phyloP scores from a whole-genome alignment of 2,113 vertebrate genomes.

The Triplophysa dalaica region DNA sequence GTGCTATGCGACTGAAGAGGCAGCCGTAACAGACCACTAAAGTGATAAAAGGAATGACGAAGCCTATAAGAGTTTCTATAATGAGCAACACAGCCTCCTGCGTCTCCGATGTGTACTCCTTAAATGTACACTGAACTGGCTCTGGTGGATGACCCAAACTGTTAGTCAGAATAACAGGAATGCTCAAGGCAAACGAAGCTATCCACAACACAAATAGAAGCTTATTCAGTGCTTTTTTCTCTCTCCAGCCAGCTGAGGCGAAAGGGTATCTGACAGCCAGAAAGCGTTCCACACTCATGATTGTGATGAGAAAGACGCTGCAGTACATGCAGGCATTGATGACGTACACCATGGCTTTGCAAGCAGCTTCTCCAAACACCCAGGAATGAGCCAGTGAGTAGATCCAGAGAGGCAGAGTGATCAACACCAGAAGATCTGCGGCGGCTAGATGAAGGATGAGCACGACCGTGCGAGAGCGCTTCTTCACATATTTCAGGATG shows the following conservation, averaged over 20 bases:
- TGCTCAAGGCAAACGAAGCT: constrained; percentile 68
- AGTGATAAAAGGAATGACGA: constrained; percentile 71
- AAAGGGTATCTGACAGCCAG: constrained; percentile 73
- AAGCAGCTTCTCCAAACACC: constrained; percentile 71
- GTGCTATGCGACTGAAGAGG: constrained; percentile 71
- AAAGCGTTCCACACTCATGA: constrained; percentile 77
- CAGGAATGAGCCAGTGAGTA: constrained; percentile 72
- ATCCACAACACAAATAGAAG: constrained; percentile 68
- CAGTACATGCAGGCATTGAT: constrained; percentile 75
- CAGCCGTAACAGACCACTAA: constrained; percentile 74
- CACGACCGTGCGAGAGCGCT: constrained; percentile 73
- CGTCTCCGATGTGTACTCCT: constrained; percentile 52
- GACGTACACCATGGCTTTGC: constrained; percentile 71
- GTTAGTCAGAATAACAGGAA: constrained; percentile 71
- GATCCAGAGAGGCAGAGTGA: constrained; percentile 80
- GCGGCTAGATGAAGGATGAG: constrained; percentile 74
- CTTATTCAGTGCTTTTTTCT: constrained; percentile 66
- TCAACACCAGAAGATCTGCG: constrained; percentile 75
- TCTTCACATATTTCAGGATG: constrained; percentile 70
- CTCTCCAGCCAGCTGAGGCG: constrained; percentile 64
- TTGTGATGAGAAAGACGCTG: constrained; percentile 76
- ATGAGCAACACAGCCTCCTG: constrained; percentile 69
- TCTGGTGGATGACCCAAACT: constrained; percentile 8
- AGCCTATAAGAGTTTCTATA: constrained; percentile 74
- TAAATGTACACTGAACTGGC: constrained; percentile 66